These are phyloP conservation scores for Zaprionus capensis DNA, from an alignment of 1,140 invertebrate species.

Conservation along the genomic window DNA sequence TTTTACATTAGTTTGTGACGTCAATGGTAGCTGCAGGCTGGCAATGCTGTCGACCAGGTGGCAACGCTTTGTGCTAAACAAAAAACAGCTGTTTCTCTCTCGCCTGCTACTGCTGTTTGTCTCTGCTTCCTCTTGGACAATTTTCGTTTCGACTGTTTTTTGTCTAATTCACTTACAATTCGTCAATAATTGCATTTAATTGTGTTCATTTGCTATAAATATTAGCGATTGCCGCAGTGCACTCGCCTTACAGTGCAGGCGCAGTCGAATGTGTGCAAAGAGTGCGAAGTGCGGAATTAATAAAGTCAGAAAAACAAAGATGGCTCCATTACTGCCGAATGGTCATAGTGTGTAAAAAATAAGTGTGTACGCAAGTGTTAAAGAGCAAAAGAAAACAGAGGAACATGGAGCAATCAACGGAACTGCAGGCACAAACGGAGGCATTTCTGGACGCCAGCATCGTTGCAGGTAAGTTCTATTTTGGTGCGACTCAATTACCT, in stretches of 20 bases:
- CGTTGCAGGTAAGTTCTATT: slow-evolving; percentile 54
- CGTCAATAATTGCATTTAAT: slow-evolving; percentile 30
- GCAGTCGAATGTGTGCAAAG: background rate
- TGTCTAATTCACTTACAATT: slow-evolving; percentile 30
- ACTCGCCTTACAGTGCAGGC: background rate
- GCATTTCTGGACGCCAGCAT: slow-evolving; percentile 41
- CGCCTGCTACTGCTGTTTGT: slow-evolving; percentile 27
- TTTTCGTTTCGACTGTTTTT: slow-evolving; percentile 40
- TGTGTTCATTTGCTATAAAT: slow-evolving; percentile 12
- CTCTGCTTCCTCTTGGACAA: slow-evolving; percentile 49
- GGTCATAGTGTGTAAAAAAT: slow-evolving; percentile 37
- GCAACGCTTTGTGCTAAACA: slow-evolving; percentile 49
- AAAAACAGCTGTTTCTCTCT: slow-evolving; percentile 49
- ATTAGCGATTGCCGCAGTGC: background rate
- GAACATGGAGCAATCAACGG: slow-evolving; percentile 56
- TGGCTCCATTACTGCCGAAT: slow-evolving; percentile 40
- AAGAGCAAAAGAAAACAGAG: slow-evolving; percentile 27
- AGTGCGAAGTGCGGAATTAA: background rate
- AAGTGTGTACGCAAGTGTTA: slow-evolving; percentile 6
- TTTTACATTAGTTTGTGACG: slow-evolving; percentile 17
- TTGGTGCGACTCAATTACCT: slow-evolving; percentile 38
- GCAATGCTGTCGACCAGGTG: slow-evolving; percentile 14
- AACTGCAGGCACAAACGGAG: slow-evolving; percentile 34
- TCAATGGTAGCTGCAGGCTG: slow-evolving; percentile 12
- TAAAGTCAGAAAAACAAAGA: slow-evolving; percentile 44